These are phyloP conservation scores for Anas bernieri DNA, from an alignment of 2,797 vertebrate genomes.

Conservation along the genomic window DNA sequence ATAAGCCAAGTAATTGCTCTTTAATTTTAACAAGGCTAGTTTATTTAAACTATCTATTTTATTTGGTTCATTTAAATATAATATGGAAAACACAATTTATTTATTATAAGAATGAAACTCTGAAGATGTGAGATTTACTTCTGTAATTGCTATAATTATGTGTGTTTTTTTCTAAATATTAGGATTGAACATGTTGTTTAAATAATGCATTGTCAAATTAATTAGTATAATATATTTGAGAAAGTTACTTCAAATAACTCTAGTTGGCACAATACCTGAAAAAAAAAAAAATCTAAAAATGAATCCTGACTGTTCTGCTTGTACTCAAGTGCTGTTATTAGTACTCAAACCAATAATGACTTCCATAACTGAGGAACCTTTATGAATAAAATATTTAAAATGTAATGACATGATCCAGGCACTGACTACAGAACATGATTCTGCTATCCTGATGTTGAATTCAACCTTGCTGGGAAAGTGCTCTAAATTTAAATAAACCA, in stretches of 20 bases:
- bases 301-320: neutral
- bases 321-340: neutral
- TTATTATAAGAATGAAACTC: neutral
- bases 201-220: neutral
- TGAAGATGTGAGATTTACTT: neutral
- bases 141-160: neutral
- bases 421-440: neutral
- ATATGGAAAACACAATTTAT: neutral
- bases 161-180: neutral
- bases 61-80: neutral
- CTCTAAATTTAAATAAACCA: neutral
- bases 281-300: neutral
- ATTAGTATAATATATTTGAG: neutral
- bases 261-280: neutral
- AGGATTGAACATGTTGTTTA: neutral
- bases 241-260: neutral
- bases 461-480: neutral
- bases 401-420: neutral
- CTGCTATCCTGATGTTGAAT: neutral
- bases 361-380: neutral
- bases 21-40: constrained; percentile 28
- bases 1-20: constrained; percentile 11
- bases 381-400: neutral
- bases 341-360: neutral
- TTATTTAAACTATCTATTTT: neutral